A percentile compares a stretch with the other conserved stretches of the same genome.
Conservation (phyloP, 2,797 vertebrate species). For the Triplophysa yarkandensis region DNA sequence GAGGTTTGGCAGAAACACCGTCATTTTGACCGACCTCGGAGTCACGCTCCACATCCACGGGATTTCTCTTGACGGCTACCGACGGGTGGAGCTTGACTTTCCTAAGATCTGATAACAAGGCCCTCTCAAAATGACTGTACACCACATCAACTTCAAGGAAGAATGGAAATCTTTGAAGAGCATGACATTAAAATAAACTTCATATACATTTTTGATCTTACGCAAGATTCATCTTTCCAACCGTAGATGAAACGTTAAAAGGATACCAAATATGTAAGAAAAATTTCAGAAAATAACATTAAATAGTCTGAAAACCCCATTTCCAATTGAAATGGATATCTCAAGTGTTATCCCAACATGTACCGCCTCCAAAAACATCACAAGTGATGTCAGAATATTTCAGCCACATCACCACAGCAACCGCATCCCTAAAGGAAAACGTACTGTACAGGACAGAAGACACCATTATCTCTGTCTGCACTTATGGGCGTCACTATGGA, state of each 20-base stretch:
- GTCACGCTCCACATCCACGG: not conserved
- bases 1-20: not conserved
- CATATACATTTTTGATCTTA: too few species aligned
- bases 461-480: not conserved
- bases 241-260: too few species aligned
- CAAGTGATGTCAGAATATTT: not conserved
- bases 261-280: not conserved
- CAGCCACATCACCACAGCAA: not conserved
- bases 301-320: not conserved
- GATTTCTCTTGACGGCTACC: slow-evolving; percentile 20
- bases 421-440: not conserved
- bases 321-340: not conserved
- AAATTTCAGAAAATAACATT: not conserved
- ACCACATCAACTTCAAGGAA: not conserved
- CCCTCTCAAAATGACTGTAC: not conserved
- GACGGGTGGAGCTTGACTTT: not conserved
- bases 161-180: too few species aligned
- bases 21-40: not conserved
- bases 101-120: not conserved
- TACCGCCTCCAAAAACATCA: not conserved
- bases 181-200: too few species aligned
- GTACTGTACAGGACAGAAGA: not conserved
- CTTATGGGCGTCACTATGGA: slow-evolving; percentile 1
- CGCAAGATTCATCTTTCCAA: too few species aligned
- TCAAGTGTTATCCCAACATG: not conserved